These are phyloP conservation scores for Anoplopoma fimbria DNA, from an alignment of 2,113 vertebrate genomes.

Conservation along the genomic window DNA sequence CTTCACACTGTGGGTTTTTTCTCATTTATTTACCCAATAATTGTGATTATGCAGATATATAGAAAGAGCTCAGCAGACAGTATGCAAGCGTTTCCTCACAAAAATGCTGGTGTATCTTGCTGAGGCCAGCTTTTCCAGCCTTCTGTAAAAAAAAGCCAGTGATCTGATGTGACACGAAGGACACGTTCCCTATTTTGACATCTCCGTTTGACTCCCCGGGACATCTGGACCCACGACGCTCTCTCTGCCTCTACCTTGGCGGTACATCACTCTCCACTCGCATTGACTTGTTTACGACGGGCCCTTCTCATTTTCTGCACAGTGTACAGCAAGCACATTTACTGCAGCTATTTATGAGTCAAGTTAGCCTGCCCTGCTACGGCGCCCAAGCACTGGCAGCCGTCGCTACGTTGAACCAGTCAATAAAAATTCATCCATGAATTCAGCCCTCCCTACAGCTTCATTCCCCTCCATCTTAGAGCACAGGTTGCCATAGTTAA, in stretches of 20 bases:
- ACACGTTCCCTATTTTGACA: conserved; percentile 40
- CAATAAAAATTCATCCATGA: conserved; percentile 52
- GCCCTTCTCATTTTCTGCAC: conserved; percentile 55
- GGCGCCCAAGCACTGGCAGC: conserved; percentile 24
- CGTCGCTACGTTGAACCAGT: conserved; percentile 32
- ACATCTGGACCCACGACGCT: not conserved
- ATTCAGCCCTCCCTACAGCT: conserved; percentile 38
- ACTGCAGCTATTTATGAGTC: conserved; percentile 75
- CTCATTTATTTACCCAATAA: conserved; percentile 64
- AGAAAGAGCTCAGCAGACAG: conserved; percentile 25
- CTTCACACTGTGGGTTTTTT: conserved; percentile 55
- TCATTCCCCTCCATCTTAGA: conserved; percentile 60
- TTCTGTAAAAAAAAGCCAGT: not conserved
- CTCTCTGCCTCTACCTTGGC: conserved; percentile 12
- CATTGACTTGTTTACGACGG: conserved; percentile 61
- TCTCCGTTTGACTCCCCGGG: conserved; percentile 33
- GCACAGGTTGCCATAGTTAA: conserved; percentile 49
- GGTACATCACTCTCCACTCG: conserved; percentile 35
- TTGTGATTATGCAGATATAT: conserved; percentile 60
- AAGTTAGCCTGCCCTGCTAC: conserved; percentile 51
- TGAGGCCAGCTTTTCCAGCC: conserved; percentile 23
- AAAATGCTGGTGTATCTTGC: not conserved
- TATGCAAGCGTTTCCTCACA: not conserved
- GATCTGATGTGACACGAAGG: conserved; percentile 15
- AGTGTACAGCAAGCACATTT: conserved; percentile 70